A percentile compares a stretch with the other conserved stretches of the same genome.
Evolutionary conservation across 2,113 vertebrate species (phyloP).

Genomic region (Phyllostomus hastatus): DNA sequence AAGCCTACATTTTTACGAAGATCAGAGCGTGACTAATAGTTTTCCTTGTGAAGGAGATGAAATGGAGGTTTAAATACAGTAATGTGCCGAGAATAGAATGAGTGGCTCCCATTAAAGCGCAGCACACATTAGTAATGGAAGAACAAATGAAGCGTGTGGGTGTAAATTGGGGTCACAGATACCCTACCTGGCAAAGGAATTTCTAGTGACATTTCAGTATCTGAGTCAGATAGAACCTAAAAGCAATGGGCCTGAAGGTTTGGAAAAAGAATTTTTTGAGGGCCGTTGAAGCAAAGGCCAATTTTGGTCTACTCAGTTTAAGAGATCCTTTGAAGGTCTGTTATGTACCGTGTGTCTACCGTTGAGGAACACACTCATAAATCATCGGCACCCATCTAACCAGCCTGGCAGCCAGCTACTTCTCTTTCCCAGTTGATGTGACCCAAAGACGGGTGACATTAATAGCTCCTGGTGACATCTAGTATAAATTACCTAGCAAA

Average conservation of each 20-base stretch:
- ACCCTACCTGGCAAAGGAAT: background rate
- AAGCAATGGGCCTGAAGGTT: background rate
- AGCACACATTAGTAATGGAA: background rate
- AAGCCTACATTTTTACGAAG: background rate
- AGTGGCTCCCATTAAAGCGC: background rate
- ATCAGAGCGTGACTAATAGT: background rate
- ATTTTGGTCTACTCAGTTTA: background rate
- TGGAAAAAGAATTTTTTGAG: background rate
- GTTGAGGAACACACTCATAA: background rate
- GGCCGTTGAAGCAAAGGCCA: background rate
- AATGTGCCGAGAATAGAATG: background rate
- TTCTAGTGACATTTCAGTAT: background rate
- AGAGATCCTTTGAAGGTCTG: background rate
- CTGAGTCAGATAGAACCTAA: background rate
- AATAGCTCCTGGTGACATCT: background rate
- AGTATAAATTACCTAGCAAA: background rate
- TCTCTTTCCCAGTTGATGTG: background rate
- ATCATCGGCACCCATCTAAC: background rate
- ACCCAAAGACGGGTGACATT: background rate
- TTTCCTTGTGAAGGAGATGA: background rate
- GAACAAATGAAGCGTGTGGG: background rate
- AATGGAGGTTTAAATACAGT: background rate
- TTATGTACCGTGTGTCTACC: background rate
- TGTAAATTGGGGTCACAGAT: background rate
- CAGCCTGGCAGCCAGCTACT: background rate